Conservation (phyloP, 1,140 invertebrate genomes). For the Apocrypta bakeri region DNA sequence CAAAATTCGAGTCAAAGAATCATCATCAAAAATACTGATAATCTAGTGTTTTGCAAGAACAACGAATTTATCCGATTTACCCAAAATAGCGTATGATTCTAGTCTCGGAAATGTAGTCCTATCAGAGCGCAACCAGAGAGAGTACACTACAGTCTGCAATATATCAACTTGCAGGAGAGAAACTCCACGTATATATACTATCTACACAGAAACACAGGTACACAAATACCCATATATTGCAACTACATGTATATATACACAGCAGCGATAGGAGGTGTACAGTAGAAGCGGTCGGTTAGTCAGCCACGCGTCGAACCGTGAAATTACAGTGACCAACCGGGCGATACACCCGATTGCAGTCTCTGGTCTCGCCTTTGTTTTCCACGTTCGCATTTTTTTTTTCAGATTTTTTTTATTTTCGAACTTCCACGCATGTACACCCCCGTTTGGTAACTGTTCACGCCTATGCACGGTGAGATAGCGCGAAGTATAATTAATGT, state of each 20-base stretch:
- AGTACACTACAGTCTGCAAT: neutral
- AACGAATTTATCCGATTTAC: no score
- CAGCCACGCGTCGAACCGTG: slow-evolving; percentile 66
- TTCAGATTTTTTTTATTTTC: neutral
- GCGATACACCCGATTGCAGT: slow-evolving; percentile 50
- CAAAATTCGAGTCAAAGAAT: no score
- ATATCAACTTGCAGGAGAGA: neutral
- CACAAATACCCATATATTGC: neutral
- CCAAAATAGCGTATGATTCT: no score
- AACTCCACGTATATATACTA: neutral
- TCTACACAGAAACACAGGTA: neutral
- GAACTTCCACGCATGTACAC: no score
- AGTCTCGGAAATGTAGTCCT: no score
- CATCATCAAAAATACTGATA: no score
- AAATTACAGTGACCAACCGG: slow-evolving; percentile 61
- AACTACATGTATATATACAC: neutral
- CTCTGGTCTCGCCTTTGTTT: slow-evolving; percentile 36
- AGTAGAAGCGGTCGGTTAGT: slow-evolving; percentile 62
- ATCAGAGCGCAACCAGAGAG: neutral
- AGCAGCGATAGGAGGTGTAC: neutral
- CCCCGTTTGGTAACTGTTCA: neutral
- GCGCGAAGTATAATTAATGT: slow-evolving; percentile 10
- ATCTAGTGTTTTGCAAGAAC: no score
- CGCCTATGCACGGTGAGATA: neutral
- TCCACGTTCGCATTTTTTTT: neutral